phyloP scores from a whole-genome alignment of 1,140 invertebrate genomes.

The Latrodectus geometricus region DNA sequence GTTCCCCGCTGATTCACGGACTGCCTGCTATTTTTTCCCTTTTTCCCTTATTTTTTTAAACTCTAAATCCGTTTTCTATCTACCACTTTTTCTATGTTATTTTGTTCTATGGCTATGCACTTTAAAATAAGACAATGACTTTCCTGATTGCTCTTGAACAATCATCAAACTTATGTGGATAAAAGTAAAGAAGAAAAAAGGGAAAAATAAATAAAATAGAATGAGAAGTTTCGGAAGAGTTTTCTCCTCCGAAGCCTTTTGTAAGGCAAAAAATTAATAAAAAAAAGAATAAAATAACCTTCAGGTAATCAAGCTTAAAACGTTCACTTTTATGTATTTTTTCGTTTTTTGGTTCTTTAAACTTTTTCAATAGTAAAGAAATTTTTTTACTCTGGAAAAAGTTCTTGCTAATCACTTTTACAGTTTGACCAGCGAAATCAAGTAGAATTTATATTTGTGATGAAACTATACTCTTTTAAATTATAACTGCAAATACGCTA shows the following conservation, averaged over 20 bases:
- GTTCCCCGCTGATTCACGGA: constrained; percentile 41
- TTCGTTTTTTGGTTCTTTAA: no score
- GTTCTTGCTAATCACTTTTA: no score
- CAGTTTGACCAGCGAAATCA: no score
- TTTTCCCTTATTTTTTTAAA: constrained; percentile 7
- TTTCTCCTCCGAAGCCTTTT: neutral
- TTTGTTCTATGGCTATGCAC: constrained; percentile 45
- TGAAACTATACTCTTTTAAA: no score
- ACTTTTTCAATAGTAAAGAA: no score
- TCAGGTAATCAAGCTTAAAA: constrained; percentile 60
- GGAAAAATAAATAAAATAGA: neutral
- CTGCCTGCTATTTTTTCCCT: constrained; percentile 2
- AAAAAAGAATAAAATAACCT: constrained; percentile 49
- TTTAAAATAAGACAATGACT: constrained; percentile 62
- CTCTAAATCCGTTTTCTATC: constrained; percentile 37
- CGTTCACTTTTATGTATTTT: constrained; percentile 10
- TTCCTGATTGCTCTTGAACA: constrained; percentile 51
- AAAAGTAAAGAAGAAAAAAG: constrained; percentile 9
- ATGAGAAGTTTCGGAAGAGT: neutral
- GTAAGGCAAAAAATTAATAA: constrained; percentile 19
- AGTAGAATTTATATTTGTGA: no score
- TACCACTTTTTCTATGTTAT: constrained; percentile 3
- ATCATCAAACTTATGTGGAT: constrained; percentile 59
- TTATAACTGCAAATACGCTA: no score
- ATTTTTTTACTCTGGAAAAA: no score